Base-by-base conservation (phyloP, 2,888 invertebrate genomes). In the Homarus gammarus region DNA sequence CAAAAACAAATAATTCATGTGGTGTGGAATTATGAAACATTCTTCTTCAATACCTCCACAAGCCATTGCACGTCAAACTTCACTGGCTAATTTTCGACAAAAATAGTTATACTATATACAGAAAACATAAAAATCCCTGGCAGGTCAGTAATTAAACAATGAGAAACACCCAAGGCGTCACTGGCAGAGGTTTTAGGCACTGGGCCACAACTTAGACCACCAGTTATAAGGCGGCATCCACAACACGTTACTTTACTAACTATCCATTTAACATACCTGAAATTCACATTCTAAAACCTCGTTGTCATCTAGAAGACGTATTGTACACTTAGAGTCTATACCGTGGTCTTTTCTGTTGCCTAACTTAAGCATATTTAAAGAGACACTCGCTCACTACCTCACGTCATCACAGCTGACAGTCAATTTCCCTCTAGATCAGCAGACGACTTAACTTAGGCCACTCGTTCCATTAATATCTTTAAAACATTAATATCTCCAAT, bases 271-370 rank as follows among this genome's bases (percentile, higher is more conserved):
- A 84, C 84, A 38, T 94, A 97, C 96, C 96, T 97, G 97, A 95
- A 97, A 98, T 95, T 98, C 98, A 94, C 97, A 97, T 95, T 98
- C 97, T 93, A 98, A 95, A 93, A 98, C 96, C 95, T 98, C 98
- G 92, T 97, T 96, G 95, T 98, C 98, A 94, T 98, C 98, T 93
- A 98, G 95, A 92, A 98, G 95, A 93, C 98, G 96, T 93, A 98
- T 97, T 93, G 97, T 97, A 94, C 97, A 97, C 95, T 97, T 97
- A 95, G 96, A 96, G 81, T 92, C 90, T 49, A 84, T 73, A 75
- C 83, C 90, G 70, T 84, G 75, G 75, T 90, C 90, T 68, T 92
- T 92, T 68, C 88, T 92, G 82, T 85, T 84, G 56, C 91, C 90
- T 77, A 92, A 84, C 70, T 90, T 92, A 64, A 92, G 86, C 92